phyloP scores from a whole-genome alignment of 2,797 vertebrate genomes.

The Premnoplex brunnescens region DNA sequence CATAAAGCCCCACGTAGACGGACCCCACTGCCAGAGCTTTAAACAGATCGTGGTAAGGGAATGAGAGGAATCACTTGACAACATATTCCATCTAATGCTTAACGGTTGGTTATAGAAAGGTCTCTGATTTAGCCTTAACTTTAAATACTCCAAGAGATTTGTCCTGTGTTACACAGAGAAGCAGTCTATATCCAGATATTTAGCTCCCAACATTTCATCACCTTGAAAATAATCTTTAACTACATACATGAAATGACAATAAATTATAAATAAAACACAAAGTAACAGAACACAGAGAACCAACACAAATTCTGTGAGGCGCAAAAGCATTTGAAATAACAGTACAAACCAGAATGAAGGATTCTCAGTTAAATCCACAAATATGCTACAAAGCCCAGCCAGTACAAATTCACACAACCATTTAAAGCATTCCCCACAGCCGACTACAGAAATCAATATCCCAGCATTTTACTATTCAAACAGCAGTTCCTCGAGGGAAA shows the following conservation, averaged over 20 bases:
- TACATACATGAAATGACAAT: background rate
- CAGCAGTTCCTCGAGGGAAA: background rate
- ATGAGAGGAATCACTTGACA: background rate
- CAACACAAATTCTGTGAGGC: background rate
- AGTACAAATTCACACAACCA: background rate
- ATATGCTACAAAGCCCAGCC: background rate
- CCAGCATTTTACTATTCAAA: background rate
- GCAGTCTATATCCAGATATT: background rate
- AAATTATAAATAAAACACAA: background rate
- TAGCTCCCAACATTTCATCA: background rate
- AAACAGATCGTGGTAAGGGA: background rate
- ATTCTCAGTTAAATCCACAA: background rate
- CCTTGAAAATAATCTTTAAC: background rate
- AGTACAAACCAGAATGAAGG: background rate
- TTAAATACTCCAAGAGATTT: background rate
- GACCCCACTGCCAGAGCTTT: background rate
- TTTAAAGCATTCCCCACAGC: background rate
- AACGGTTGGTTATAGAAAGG: background rate
- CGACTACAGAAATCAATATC: background rate
- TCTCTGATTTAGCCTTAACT: background rate
- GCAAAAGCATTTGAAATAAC: background rate
- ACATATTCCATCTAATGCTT: background rate
- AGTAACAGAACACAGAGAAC: background rate
- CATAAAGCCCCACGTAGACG: background rate
- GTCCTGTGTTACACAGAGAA: background rate